Conservation (phyloP, 2,113 vertebrate genomes). For the Haplochromis burtoni region DNA sequence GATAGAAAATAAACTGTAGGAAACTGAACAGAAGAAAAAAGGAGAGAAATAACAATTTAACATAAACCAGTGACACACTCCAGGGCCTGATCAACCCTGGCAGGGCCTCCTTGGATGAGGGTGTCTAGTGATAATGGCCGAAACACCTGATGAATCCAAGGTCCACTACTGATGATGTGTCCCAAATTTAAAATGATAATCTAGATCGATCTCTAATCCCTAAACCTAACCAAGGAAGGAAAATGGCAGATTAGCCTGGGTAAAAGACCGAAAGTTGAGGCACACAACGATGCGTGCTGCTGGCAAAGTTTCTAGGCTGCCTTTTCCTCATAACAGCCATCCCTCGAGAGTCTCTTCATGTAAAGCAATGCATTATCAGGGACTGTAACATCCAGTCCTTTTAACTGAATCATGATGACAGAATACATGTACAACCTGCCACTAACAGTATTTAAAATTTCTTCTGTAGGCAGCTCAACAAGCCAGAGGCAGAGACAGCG, state of each 20-base stretch:
- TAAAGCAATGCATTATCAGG: neutral
- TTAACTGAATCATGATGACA: neutral
- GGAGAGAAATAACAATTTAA: no score
- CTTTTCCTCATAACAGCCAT: neutral
- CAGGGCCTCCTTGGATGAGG: neutral
- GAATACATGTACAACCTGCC: neutral
- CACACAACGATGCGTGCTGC: neutral
- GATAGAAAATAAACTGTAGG: no score
- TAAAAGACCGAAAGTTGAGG: rapidly evolving
- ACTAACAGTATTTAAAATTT: neutral
- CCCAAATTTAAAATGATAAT: neutral
- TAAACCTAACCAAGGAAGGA: neutral
- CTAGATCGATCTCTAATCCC: neutral
- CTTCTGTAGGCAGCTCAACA: slow-evolving; percentile 57
- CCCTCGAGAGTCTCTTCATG: neutral
- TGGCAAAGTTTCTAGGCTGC: rapidly evolving
- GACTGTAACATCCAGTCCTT: neutral
- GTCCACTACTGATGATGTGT: neutral
- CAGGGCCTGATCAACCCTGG: neutral
- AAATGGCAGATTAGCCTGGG: neutral
- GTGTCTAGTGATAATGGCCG: neutral
- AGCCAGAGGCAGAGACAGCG: slow-evolving; percentile 67
- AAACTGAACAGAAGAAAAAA: neutral
- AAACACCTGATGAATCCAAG: neutral
- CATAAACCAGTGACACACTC: neutral